Conservation (phyloP, 2,888 invertebrate species). For the Sinodicranocentrus sp. region DNA sequence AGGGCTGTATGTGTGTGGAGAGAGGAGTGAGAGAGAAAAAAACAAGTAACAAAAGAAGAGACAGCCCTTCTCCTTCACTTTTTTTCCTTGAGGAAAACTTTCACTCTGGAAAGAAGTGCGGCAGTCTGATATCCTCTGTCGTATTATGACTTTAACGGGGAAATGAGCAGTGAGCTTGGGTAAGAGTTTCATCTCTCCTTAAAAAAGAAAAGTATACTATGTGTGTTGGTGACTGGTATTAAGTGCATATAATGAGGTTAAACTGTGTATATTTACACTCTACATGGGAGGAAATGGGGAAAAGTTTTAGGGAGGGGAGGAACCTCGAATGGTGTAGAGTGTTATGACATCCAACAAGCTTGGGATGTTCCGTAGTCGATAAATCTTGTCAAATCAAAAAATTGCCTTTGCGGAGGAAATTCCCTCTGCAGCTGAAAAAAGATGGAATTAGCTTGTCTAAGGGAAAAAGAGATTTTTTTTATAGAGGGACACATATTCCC, state of each 20-base stretch:
- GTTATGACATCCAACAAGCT: too few species aligned
- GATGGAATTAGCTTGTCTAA: too few species aligned
- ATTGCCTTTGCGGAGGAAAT: slow-evolving; percentile 33
- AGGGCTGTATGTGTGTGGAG: neutral
- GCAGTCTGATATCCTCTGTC: neutral
- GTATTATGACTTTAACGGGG: neutral
- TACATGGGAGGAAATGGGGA: neutral
- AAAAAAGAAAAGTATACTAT: neutral
- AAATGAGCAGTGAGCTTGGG: too few species aligned
- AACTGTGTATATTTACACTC: neutral
- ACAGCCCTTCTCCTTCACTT: neutral
- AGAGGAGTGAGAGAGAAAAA: neutral
- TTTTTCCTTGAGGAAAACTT: neutral
- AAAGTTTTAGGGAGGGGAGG: neutral
- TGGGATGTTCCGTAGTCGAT: slow-evolving; percentile 22
- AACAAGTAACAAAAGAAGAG: neutral
- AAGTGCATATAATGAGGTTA: slow-evolving; percentile 7
- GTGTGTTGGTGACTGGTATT: too few species aligned
- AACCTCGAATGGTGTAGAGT: too few species aligned
- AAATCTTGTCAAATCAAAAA: slow-evolving; percentile 60
- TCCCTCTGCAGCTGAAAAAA: neutral
- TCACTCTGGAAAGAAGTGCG: too few species aligned
- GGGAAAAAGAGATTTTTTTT: neutral
- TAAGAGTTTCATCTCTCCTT: too few species aligned
- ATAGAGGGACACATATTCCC: slow-evolving; percentile 2